Conservation (phyloP, 2,888 invertebrate genomes). For the Chironomus riparius region DNA sequence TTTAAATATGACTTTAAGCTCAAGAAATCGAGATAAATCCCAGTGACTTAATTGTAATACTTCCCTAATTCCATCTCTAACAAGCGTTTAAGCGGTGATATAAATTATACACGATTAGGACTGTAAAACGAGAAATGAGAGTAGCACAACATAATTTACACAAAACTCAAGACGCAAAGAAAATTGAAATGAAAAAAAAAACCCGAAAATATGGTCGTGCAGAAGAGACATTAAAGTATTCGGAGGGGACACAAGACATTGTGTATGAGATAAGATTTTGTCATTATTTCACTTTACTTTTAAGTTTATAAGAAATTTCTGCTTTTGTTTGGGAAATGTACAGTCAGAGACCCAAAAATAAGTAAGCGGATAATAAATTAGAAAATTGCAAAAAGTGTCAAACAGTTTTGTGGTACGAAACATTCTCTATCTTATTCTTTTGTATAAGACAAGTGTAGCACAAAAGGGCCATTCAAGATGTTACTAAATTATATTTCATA, state of each 20-base stretch:
- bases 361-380: neutral
- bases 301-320: too few species aligned
- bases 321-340: too few species aligned
- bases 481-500: neutral
- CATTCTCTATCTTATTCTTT: neutral
- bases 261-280: neutral
- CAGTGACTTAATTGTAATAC: neutral
- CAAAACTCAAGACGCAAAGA: neutral
- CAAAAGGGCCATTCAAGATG: neutral
- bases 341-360: neutral
- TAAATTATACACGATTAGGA: slow-evolving; percentile 7
- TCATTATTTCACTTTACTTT: neutral
- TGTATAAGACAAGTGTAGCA: neutral
- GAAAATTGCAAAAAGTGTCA: slow-evolving; percentile 6
- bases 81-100: slow-evolving; percentile 21
- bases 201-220: too few species aligned
- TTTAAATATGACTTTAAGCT: neutral
- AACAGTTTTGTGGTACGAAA: neutral
- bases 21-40: neutral
- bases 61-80: slow-evolving; percentile 6
- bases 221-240: neutral
- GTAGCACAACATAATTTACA: neutral
- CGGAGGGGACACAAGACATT: neutral
- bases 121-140: neutral
- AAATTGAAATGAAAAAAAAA: too few species aligned